Conservation (phyloP, 23 tunicate species). For the Trididemnum clinides region DNA sequence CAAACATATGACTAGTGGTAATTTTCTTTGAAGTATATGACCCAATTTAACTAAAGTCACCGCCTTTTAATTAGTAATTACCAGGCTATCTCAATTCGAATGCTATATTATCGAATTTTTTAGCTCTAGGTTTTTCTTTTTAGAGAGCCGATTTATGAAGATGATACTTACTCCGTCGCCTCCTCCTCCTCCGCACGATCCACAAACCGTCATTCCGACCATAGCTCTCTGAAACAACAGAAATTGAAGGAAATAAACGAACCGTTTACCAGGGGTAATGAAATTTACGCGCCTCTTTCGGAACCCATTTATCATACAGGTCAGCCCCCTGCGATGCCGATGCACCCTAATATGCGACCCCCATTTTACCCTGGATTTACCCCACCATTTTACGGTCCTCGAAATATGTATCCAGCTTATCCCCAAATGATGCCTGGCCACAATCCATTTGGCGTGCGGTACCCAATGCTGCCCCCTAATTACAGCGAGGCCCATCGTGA, state of each 20-base stretch:
- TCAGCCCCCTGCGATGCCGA: background rate
- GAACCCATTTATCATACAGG: constrained; percentile 22
- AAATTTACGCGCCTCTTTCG: constrained; percentile 10
- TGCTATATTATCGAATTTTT: too few relatives aligned
- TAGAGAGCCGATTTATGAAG: constrained; percentile 74
- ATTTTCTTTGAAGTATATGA: too few relatives aligned
- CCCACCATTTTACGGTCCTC: constrained; percentile 9
- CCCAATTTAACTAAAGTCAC: too few relatives aligned
- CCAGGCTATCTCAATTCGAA: too few relatives aligned
- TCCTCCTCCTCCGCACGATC: constrained; percentile 64
- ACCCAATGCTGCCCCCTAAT: background rate
- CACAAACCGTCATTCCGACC: constrained; percentile 61
- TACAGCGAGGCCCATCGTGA: background rate
- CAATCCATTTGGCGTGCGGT: background rate
- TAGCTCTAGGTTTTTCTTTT: background rate
- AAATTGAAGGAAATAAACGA: constrained; percentile 42
- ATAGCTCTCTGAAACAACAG: constrained; percentile 37
- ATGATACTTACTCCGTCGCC: constrained; percentile 47
- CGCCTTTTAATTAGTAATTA: too few relatives aligned
- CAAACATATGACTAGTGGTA: too few relatives aligned
- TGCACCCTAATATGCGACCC: background rate
- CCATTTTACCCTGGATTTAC: background rate
- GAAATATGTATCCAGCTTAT: background rate
- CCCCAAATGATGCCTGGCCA: constrained; percentile 1
- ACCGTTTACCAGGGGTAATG: background rate